These are phyloP conservation scores for Rhineura floridana DNA, from an alignment of 2,113 vertebrate genomes.

Conservation along the genomic window DNA sequence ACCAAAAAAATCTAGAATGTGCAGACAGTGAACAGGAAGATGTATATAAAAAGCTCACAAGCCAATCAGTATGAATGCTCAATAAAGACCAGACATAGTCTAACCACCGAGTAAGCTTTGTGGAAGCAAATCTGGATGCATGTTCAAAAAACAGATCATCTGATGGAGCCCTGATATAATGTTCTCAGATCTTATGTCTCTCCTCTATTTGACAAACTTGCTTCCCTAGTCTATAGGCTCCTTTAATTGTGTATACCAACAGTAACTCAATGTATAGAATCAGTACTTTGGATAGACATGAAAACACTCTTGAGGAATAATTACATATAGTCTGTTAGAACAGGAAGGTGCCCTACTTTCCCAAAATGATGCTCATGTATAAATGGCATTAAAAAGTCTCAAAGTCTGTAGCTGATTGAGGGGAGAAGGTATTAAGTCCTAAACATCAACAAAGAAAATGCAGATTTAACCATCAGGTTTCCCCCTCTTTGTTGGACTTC, in stretches of 20 bases:
- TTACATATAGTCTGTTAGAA: not conserved
- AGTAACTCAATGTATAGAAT: not conserved
- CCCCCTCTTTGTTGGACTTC: slow-evolving; percentile 54
- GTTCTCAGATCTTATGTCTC: not conserved
- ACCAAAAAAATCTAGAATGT: no score
- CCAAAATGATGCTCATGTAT: not conserved
- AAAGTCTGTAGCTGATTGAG: no score
- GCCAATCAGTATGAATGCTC: no score
- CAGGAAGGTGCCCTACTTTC: not conserved
- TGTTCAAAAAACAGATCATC: no score
- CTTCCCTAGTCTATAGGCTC: not conserved
- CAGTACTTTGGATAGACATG: not conserved
- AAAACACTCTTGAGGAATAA: not conserved
- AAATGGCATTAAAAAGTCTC: no score
- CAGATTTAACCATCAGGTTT: slow-evolving; percentile 48
- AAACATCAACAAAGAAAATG: slow-evolving; percentile 39
- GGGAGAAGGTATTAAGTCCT: not conserved
- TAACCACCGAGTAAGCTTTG: no score
- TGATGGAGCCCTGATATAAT: not conserved
- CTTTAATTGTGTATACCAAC: not conserved
- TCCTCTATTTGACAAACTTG: not conserved
- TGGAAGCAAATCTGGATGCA: no score
- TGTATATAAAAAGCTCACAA: no score
- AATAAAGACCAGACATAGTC: no score
- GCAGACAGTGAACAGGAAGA: no score